Evolutionary conservation across 2,888 invertebrate genomes (phyloP).

Genomic region (Drosophila multiciliata): DNA sequence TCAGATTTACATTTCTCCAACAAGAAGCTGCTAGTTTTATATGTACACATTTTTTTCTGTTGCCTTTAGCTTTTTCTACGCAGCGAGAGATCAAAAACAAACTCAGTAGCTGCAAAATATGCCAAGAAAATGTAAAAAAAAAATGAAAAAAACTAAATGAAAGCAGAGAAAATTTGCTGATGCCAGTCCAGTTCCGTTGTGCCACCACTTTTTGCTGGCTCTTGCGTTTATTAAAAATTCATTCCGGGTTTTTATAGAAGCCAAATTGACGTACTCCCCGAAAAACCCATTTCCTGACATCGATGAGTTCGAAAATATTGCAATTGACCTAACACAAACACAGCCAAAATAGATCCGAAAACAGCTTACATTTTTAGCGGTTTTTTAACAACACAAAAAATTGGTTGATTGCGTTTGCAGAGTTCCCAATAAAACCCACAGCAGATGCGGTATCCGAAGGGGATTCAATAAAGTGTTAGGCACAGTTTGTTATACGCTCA

Average conservation of each 20-base stretch:
- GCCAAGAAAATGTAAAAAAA: constrained; percentile 36
- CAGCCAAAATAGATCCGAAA: constrained; percentile 24
- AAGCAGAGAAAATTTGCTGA: constrained; percentile 8
- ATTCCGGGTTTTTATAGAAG: constrained; percentile 64
- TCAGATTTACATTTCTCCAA: constrained; percentile 73
- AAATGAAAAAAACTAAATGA: constrained; percentile 1
- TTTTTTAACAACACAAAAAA: constrained; percentile 32
- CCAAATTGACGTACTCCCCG: constrained; percentile 47
- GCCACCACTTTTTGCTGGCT: constrained; percentile 26
- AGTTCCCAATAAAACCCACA: constrained; percentile 33
- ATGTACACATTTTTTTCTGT: constrained; percentile 11
- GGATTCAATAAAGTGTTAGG: constrained; percentile 30
- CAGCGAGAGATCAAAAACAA: constrained; percentile 33
- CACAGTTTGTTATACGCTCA: constrained; percentile 16
- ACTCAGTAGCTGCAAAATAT: constrained; percentile 62
- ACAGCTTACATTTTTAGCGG: constrained; percentile 62
- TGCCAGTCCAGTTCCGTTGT: constrained; percentile 19
- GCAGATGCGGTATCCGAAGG: constrained; percentile 2
- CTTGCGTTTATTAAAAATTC: constrained; percentile 75
- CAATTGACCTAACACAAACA: constrained; percentile 38
- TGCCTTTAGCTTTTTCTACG: constrained; percentile 32
- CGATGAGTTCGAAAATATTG: constrained; percentile 76
- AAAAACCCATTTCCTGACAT: constrained; percentile 59
- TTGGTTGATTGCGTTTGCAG: constrained; percentile 18
- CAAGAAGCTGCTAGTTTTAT: constrained; percentile 43